Base-by-base conservation (phyloP, 2,888 invertebrate species). In the Chloromyia formosa region DNA sequence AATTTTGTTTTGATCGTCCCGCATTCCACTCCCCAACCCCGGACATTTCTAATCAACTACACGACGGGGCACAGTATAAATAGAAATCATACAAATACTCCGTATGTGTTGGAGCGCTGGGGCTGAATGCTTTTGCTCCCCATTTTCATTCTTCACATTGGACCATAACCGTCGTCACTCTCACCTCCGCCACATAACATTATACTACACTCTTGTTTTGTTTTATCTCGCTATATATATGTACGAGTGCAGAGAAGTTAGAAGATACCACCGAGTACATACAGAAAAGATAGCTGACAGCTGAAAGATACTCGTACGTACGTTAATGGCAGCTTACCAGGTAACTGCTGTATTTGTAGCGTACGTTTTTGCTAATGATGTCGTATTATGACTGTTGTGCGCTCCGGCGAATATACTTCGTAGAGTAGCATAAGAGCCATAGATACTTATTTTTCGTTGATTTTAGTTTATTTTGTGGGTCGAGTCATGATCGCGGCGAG, bases 1-100 rank as follows among this genome's bases (percentile, higher is more conserved):
- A 61, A 61, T 61, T 61, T 61, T 61, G 61, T 61, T 61, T 61
- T 61, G 61, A 61, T 61, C 61, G 61, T 35, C 35, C 61, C 61
- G 22, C 61, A 22, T 61, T 61, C 14, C n/a, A n/a, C n/a, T 10
- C 61, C 14, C 27, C 35, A 35, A 61, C 61, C n/a, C n/a, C 61
- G 22, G 9, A 61, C 12, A 61, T 61, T 61, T 61, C 61, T 58
- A 58, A 58, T 16, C 10, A 58, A 58, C 16, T 18, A 4, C n/a
- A n/a, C n/a, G n/a, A n/a, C n/a, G n/a, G n/a, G n/a, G n/a, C 16
- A 12, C 42, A 42, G 12, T 12, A 42, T 42, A 42, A 42, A 12
- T 42, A 12, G 42, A 42, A 42, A 12, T 42, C n/a, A n/a, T n/a
- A n/a, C n/a, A n/a, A n/a, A n/a, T n/a, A n/a, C n/a, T n/a, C 7